Evolutionary conservation across 2,888 invertebrate genomes (phyloP).

Genomic region (Buathra laborator): DNA sequence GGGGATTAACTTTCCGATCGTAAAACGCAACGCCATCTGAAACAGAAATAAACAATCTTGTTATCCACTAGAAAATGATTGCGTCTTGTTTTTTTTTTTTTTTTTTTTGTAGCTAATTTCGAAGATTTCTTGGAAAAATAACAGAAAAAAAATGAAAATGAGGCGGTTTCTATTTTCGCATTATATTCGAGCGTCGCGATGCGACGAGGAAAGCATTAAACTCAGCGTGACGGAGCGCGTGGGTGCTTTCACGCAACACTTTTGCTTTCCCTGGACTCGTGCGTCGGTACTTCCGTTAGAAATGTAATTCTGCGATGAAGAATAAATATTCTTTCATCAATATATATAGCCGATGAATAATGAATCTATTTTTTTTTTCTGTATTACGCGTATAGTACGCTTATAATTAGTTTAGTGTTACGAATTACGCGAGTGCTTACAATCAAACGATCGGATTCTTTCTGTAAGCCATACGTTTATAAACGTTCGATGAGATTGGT

Average conservation of each 20-base stretch:
- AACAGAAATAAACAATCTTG: constrained; percentile 57
- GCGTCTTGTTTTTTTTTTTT: neutral
- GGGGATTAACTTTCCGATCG: constrained; percentile 67
- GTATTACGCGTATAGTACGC: too few species aligned
- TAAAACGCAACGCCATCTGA: constrained; percentile 75
- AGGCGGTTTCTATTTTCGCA: constrained; percentile 37
- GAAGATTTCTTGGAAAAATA: neutral
- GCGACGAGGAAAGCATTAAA: constrained; percentile 55
- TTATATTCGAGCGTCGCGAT: constrained; percentile 32
- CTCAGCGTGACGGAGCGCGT: constrained; percentile 59
- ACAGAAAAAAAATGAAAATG: constrained; percentile 2
- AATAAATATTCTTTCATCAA: neutral
- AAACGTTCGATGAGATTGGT: too few species aligned
- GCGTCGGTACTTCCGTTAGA: constrained; percentile 32
- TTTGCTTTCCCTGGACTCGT: constrained; percentile 51
- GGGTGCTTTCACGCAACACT: constrained; percentile 64
- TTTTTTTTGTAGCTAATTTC: neutral
- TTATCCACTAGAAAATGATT: neutral
- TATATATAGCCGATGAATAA: neutral
- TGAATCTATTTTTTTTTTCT: neutral
- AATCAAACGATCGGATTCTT: too few species aligned
- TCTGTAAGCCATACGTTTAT: too few species aligned
- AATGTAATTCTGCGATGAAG: constrained; percentile 34
- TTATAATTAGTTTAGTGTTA: too few species aligned
- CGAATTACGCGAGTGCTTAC: too few species aligned